These are phyloP conservation scores for Theodoxus fluviatilis DNA, from an alignment of 2,888 invertebrate species.

Conservation along the genomic window DNA sequence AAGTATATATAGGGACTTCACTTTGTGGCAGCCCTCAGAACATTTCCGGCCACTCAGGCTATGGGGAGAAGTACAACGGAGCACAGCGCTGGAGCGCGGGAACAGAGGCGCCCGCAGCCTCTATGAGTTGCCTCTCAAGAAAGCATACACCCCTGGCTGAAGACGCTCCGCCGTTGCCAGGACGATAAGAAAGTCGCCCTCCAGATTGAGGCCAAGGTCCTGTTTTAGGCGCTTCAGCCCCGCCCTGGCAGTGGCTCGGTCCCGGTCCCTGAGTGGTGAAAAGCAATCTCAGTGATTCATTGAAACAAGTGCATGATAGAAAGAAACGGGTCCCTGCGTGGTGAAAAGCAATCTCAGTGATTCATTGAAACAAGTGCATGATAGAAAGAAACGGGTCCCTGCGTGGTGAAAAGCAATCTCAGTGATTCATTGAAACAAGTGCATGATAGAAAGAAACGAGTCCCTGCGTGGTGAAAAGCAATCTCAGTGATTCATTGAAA, in stretches of 20 bases:
- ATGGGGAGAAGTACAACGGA: too few relatives aligned
- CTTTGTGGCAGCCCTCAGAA: too few relatives aligned
- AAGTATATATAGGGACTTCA: too few relatives aligned
- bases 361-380: not conserved
- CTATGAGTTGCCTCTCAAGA: too few relatives aligned
- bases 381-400: constrained; percentile 24
- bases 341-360: constrained; percentile 8
- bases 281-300: not conserved
- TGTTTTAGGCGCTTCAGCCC: constrained; percentile 44
- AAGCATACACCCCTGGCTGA: constrained; percentile 57
- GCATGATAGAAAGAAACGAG: not conserved
- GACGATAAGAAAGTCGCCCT: constrained; percentile 56
- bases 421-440: not conserved
- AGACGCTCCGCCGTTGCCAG: constrained; percentile 57
- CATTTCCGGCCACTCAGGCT: too few relatives aligned
- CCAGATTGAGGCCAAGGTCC: constrained; percentile 49
- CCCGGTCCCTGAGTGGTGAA: constrained; percentile 30
- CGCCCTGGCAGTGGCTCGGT: constrained; percentile 27
- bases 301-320: not conserved
- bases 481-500: not conserved
- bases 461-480: constrained; percentile 29
- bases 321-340: constrained; percentile 28
- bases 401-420: constrained; percentile 21
- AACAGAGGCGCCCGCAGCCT: too few relatives aligned
- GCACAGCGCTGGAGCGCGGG: too few relatives aligned